Conservation (phyloP, 2,113 vertebrate genomes). For the Osmerus eperlanus region DNA sequence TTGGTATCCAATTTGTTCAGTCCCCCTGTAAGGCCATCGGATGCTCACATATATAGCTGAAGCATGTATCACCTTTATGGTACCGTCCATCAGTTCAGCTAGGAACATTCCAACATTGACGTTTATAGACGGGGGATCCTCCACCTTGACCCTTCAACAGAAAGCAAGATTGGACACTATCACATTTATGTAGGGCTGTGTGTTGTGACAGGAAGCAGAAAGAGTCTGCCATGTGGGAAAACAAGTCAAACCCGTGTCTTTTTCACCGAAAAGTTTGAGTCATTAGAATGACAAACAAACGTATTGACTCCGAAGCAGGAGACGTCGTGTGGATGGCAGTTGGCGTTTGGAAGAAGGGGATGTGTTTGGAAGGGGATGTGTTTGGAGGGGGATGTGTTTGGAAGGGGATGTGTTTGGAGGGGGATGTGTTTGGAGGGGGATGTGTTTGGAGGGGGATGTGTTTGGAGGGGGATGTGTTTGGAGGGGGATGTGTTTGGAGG, state of each 20-base stretch:
- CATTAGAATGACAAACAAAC: too few species aligned
- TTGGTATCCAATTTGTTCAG: neutral
- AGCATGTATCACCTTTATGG: conserved; percentile 33
- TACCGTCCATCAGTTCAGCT: conserved; percentile 21
- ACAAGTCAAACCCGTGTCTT: too few species aligned
- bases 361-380: neutral
- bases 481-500: too few species aligned
- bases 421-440: too few species aligned
- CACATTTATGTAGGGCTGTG: neutral
- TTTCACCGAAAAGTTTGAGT: too few species aligned
- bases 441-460: too few species aligned
- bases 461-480: too few species aligned
- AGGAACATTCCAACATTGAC: conserved; percentile 9
- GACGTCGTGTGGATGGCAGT: conserved; percentile 7
- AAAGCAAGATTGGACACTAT: conserved; percentile 2
- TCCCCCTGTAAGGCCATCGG: neutral
- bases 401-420: too few species aligned
- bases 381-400: too few species aligned
- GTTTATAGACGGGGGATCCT: conserved; percentile 28
- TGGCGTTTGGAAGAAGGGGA: conserved; percentile 16
- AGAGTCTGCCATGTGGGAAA: too few species aligned
- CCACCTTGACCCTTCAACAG: conserved; percentile 12
- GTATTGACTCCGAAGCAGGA: neutral
- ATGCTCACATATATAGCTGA: neutral
- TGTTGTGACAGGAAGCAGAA: neutral